These are phyloP conservation scores for Gonocerus acuteangulatus DNA, from an alignment of 2,888 invertebrate genomes.

Conservation along the genomic window DNA sequence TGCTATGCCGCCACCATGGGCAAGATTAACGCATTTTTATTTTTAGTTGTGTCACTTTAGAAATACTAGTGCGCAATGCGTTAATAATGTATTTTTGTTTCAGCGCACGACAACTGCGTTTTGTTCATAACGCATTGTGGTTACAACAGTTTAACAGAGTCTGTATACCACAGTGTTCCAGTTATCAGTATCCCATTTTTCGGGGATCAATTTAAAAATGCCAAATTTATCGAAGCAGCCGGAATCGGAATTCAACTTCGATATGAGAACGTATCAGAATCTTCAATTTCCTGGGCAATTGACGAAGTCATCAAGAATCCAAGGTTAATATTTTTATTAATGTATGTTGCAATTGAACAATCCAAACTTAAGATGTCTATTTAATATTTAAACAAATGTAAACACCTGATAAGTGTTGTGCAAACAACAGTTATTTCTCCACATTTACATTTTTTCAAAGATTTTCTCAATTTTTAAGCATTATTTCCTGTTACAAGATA, in stretches of 20 bases:
- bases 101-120: constrained; percentile 30
- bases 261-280: constrained; percentile 20
- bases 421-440: too few species aligned
- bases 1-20: too few species aligned
- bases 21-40: too few species aligned
- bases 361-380: too few species aligned
- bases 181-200: constrained; percentile 29
- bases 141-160: constrained; percentile 30
- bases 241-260: constrained; percentile 26
- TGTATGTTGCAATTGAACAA: too few species aligned
- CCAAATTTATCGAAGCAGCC: not conserved
- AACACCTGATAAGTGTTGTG: too few species aligned
- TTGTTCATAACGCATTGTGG: constrained; percentile 35
- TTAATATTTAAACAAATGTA: too few species aligned
- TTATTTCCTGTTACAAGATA: too few species aligned
- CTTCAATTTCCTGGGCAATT: constrained; percentile 26
- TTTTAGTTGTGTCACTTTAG: too few species aligned
- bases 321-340: not conserved
- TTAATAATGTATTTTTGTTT: not conserved
- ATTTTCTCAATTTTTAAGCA: too few species aligned
- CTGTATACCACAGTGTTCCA: constrained; percentile 30
- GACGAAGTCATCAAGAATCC: constrained; percentile 26
- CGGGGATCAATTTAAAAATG: constrained; percentile 31
- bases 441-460: too few species aligned
- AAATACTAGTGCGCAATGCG: too few species aligned